phyloP scores from a whole-genome alignment of 2,113 vertebrate species.

The Dicentrarchus labrax region DNA sequence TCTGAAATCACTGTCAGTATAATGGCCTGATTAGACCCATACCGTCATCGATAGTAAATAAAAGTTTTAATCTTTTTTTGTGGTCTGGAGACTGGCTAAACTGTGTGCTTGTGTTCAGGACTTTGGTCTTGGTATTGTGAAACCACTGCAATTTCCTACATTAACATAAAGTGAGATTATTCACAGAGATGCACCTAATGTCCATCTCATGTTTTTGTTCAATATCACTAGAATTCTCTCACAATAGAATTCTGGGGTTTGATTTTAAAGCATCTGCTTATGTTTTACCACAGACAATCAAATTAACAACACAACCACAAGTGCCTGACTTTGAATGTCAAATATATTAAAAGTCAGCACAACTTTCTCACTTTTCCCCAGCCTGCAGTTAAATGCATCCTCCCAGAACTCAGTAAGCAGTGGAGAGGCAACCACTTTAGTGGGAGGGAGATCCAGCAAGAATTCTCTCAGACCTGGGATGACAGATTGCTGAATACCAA shows the following conservation, averaged over 20 bases:
- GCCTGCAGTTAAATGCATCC: conserved; percentile 72
- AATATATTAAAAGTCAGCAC: too few relatives aligned
- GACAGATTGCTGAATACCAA: conserved; percentile 68
- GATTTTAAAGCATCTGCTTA: background rate
- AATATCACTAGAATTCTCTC: background rate
- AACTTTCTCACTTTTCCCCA: conserved; percentile 67
- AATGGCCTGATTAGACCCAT: too few relatives aligned
- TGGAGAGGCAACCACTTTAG: conserved; percentile 51
- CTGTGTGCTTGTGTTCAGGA: too few relatives aligned
- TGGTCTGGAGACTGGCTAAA: too few relatives aligned
- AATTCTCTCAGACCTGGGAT: conserved; percentile 81
- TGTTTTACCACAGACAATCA: background rate
- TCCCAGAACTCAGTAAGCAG: conserved; percentile 82
- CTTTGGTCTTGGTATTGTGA: too few relatives aligned
- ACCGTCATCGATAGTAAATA: too few relatives aligned
- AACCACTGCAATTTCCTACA: too few relatives aligned
- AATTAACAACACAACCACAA: background rate
- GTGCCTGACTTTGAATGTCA: background rate
- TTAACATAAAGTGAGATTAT: background rate
- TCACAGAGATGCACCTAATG: background rate
- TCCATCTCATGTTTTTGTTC: background rate
- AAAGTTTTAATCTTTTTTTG: too few relatives aligned
- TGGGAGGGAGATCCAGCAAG: conserved; percentile 67
- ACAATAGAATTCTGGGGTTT: too few relatives aligned
- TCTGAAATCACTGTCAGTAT: too few relatives aligned